Evolutionary conservation across 2,797 vertebrate genomes (phyloP).

Genomic region (Percopsis omiscomaycus): DNA sequence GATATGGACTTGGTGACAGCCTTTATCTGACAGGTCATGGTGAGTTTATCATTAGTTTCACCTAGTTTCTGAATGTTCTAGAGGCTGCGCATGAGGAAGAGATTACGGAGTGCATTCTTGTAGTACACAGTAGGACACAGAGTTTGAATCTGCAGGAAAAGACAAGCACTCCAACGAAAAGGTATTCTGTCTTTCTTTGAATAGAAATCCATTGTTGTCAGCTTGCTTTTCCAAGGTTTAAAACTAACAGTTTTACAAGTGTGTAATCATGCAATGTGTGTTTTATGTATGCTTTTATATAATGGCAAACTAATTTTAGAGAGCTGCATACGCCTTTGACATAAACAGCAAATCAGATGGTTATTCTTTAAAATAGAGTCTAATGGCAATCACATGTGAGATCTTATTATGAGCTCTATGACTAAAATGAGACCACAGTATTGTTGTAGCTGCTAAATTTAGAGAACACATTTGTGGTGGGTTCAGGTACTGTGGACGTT

Average conservation of each 20-base stretch:
- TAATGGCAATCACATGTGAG: constrained; percentile 1
- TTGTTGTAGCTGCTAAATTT: constrained; percentile 6
- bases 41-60: not conserved
- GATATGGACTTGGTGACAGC: not conserved
- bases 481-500: not conserved
- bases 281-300: too few species aligned
- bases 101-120: not conserved
- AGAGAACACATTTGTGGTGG: too few species aligned
- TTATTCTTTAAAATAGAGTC: not conserved
- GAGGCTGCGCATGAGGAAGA: not conserved
- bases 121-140: not conserved
- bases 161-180: not conserved
- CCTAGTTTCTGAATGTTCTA: not conserved
- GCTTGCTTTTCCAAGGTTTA: not conserved
- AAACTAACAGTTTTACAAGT: not conserved
- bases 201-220: not conserved
- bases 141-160: constrained; percentile 8
- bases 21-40: not conserved
- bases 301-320: too few species aligned
- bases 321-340: too few species aligned
- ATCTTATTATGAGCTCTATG: not conserved
- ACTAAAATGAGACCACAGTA: constrained; percentile 1
- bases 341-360: not conserved
- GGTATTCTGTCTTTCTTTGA: not conserved
- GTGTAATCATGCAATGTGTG: too few species aligned